Evolutionary conservation across 1,140 invertebrate genomes (phyloP).

Genomic region (Idris sp.): DNA sequence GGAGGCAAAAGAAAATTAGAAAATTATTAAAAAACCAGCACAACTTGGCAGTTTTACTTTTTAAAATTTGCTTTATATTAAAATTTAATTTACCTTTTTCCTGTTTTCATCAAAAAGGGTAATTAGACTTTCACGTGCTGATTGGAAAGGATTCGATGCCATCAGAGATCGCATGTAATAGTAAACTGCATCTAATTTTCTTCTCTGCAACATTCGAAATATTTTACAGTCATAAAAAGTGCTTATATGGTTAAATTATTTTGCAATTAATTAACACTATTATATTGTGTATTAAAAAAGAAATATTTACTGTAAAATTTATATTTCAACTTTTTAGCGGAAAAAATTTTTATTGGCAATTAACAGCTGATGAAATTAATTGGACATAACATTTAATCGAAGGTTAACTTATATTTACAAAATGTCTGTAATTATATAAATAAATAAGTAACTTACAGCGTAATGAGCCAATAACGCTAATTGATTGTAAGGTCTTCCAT

Average conservation of each 20-base stretch:
- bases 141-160: constrained; percentile 94
- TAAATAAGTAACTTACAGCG: constrained; percentile 83
- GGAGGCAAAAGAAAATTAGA: constrained; percentile 78
- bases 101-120: constrained; percentile 95
- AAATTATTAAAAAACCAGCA: constrained; percentile 66
- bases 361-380: no score
- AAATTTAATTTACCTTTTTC: constrained; percentile 86
- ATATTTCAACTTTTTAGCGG: no score
- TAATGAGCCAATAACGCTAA: constrained; percentile 94
- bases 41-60: constrained; percentile 37
- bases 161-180: constrained; percentile 97
- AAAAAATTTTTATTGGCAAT: no score
- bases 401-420: no score
- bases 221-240: background rate
- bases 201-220: constrained; percentile 82
- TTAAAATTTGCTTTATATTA: background rate
- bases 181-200: constrained; percentile 97
- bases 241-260: no score
- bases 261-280: background rate
- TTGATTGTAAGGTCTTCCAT: constrained; percentile 96
- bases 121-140: constrained; percentile 91
- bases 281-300: constrained; percentile 2
- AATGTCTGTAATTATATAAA: constrained; percentile 6
- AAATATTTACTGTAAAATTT: no score
- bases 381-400: no score